Percentiles rank a stretch among this genome's conserved stretches.
Evolutionary conservation across 2,888 invertebrate genomes (phyloP).

Genomic region (Antheraea yamamai): DNA sequence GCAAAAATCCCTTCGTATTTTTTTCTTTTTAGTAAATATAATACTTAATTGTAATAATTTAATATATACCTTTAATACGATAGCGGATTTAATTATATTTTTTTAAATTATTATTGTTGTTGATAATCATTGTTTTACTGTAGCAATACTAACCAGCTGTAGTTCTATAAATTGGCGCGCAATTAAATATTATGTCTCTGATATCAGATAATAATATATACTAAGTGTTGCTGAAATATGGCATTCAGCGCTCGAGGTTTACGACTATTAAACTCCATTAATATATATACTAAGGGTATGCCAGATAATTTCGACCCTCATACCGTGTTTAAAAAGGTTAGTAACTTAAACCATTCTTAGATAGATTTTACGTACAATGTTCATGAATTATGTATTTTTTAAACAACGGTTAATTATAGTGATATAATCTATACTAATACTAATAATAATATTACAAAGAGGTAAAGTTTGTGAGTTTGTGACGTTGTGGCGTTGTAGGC

Average conservation of each 20-base stretch:
- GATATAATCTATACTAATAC: no score
- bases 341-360: not conserved
- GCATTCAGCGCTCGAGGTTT: constrained; percentile 36
- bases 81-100: no score
- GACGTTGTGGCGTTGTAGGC: no score
- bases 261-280: constrained; percentile 43
- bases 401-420: no score
- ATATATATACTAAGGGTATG: constrained; percentile 31
- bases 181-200: not conserved
- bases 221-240: constrained; percentile 24
- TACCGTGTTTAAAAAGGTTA: constrained; percentile 46
- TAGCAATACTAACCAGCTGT: not conserved
- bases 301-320: constrained; percentile 40
- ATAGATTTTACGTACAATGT: not conserved
- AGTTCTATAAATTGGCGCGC: not conserved
- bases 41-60: no score
- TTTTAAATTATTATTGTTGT: no score
- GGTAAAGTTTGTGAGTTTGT: no score
- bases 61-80: no score
- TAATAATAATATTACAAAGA: no score
- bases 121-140: no score
- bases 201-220: not conserved
- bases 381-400: not conserved
- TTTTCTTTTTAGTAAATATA: no score
- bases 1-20: no score